A percentile compares a stretch with the other conserved stretches of the same genome.
phyloP scores from a whole-genome alignment of 2,797 vertebrate genomes.

The Nannoperca australis region DNA sequence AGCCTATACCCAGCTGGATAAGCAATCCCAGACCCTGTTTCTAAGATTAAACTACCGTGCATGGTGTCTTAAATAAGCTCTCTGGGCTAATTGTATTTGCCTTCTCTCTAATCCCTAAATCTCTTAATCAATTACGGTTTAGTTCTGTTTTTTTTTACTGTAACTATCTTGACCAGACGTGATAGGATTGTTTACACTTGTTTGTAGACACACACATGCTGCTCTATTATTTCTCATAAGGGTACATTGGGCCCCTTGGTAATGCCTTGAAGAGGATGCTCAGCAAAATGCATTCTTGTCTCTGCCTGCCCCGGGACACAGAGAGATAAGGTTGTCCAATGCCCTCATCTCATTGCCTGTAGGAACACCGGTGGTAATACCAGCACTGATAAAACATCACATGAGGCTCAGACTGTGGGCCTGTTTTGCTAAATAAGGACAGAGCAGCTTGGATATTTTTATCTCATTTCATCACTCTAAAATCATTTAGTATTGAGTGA shows the following conservation, averaged over 20 bases:
- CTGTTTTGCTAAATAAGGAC: slow-evolving; percentile 51
- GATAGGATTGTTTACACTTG: slow-evolving; percentile 58
- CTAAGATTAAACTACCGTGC: slow-evolving; percentile 46
- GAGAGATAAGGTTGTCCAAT: slow-evolving; percentile 54
- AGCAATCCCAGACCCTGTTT: slow-evolving; percentile 33
- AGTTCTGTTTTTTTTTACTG: slow-evolving; percentile 50
- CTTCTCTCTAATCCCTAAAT: slow-evolving; percentile 75
- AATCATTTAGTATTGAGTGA: slow-evolving; percentile 63
- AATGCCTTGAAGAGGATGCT: slow-evolving; percentile 48
- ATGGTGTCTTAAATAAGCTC: slow-evolving; percentile 58
- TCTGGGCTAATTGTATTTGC: slow-evolving; percentile 64
- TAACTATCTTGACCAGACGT: slow-evolving; percentile 52
- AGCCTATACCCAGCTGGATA: slow-evolving; percentile 42
- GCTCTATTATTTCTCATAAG: slow-evolving; percentile 25
- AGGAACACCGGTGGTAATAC: slow-evolving; percentile 31
- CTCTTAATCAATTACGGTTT: slow-evolving; percentile 72
- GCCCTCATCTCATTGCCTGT: slow-evolving; percentile 33
- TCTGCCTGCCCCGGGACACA: slow-evolving; percentile 43
- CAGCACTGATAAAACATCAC: slow-evolving; percentile 51
- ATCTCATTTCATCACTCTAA: slow-evolving; percentile 62
- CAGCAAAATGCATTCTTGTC: slow-evolving; percentile 40
- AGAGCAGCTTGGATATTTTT: slow-evolving; percentile 57
- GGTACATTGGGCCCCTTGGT: not conserved
- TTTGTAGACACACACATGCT: slow-evolving; percentile 30
- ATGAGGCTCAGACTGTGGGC: slow-evolving; percentile 37